These are phyloP conservation scores for Dromaius novaehollandiae DNA, from an alignment of 2,113 vertebrate species.

Conservation along the genomic window DNA sequence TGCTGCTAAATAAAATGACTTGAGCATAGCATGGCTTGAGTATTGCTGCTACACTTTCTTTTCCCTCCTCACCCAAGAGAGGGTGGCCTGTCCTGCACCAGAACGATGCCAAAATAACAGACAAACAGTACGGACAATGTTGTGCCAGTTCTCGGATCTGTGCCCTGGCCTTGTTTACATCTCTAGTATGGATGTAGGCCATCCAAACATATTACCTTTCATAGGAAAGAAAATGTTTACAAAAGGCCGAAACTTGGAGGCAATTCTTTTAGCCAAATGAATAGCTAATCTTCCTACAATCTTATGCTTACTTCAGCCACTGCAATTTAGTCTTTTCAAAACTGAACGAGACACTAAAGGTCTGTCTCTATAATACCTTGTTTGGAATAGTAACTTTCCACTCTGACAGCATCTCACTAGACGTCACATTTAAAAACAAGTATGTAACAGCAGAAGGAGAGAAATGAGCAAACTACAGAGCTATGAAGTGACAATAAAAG, in stretches of 20 bases:
- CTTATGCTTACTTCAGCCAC: neutral
- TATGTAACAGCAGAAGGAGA: neutral
- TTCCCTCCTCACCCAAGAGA: neutral
- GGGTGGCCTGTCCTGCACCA: neutral
- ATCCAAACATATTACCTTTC: neutral
- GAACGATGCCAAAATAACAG: neutral
- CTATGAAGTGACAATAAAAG: neutral
- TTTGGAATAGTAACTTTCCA: neutral
- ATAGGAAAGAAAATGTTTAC: neutral
- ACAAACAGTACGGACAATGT: rapidly evolving
- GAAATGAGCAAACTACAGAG: neutral
- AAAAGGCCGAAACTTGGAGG: neutral
- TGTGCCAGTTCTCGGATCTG: neutral
- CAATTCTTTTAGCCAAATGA: neutral
- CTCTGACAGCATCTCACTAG: neutral
- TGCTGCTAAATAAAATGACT: neutral
- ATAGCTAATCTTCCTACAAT: neutral
- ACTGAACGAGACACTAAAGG: neutral
- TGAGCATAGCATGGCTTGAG: neutral
- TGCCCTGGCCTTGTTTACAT: neutral
- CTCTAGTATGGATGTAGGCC: neutral
- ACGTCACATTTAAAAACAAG: neutral
- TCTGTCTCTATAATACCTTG: neutral
- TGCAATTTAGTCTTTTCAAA: neutral
- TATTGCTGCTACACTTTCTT: neutral